Evolutionary conservation across 2,797 vertebrate genomes (phyloP).

Genomic region (Scarus forsteni): DNA sequence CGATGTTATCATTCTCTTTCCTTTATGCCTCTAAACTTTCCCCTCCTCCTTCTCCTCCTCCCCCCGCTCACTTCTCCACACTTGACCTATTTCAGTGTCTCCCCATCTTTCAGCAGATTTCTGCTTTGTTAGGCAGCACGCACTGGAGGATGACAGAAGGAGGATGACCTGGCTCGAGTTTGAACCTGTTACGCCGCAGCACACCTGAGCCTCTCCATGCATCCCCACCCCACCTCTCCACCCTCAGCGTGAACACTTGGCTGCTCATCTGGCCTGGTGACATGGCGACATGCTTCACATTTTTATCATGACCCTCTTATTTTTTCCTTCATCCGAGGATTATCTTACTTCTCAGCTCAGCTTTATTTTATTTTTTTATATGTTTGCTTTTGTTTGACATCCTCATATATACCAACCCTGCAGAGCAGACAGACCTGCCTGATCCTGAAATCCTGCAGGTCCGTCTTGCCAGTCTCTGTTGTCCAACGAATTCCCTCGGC

Average conservation of each 20-base stretch:
- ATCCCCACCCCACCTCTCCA: not conserved
- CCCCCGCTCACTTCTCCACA: conserved; percentile 41
- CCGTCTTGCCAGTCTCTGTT: too few species aligned
- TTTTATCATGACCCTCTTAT: conserved; percentile 10
- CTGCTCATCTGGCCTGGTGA: conserved; percentile 42
- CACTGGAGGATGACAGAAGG: conserved; percentile 54
- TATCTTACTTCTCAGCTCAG: not conserved
- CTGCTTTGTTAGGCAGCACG: conserved; percentile 57
- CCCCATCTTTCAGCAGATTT: conserved; percentile 54
- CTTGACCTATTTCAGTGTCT: conserved; percentile 67
- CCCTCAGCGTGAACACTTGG: conserved; percentile 14
- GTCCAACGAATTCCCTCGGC: too few species aligned
- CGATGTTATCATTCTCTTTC: conserved; percentile 2
- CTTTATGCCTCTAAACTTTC: conserved; percentile 27
- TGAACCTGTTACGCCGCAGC: conserved; percentile 48
- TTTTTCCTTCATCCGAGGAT: not conserved
- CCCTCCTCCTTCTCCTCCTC: not conserved
- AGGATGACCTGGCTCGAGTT: conserved; percentile 42
- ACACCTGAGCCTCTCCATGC: conserved; percentile 46
- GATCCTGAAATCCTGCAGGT: too few species aligned
- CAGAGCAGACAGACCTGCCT: too few species aligned
- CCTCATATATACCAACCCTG: not conserved
- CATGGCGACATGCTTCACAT: conserved; percentile 26
- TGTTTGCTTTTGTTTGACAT: not conserved
- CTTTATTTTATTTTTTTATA: not conserved